Base-by-base conservation (phyloP, 1,140 invertebrate species). In the Hyles euphorbiae region DNA sequence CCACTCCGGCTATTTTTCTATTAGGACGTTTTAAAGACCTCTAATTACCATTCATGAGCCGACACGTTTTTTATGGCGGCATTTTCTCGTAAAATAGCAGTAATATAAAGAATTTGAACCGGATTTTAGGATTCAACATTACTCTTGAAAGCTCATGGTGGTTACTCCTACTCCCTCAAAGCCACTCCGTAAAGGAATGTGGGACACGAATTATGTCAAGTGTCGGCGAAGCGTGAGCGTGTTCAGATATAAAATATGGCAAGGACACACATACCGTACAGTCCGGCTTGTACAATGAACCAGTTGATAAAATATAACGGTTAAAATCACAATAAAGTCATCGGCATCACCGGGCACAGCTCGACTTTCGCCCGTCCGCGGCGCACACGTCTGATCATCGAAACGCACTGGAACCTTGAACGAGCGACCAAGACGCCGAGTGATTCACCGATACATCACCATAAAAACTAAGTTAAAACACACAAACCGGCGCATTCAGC, bases 181-280 rank as follows among this genome's bases (percentile, higher is more conserved):
- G n/a, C 46, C 40, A 58, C 22, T 45, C 2, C 22, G 36, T 40
- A 40, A 40, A 40, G 36, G 36, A 40, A 40, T 40, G 36, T 40
- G 36, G 36, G 36, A 5, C 36, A 40, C 1, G 8, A 40, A 40
- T 40, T 40, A 40, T 40, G 2, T 40, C 4, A 40, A 40, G 36
- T 40, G 36, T 8, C 36, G 36, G 36, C 8, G 36, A 40, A 45
- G 11, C 54, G 34, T 47, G 43, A 40, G 36, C 49, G 59, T 50
- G 11, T 65, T 33, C 12, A 12, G 40, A n/a, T 56, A 56, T 50
- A 52, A 56, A 48, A 47, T 63, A 68, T 70, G 62, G 60, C 68
- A 76, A 76, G 70, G 72, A 75, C 70, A 72, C 69, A 75, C 74
- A 74, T 77, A 83, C 76, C 75, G 58, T 64, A 65, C 68, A 56